phyloP scores from a whole-genome alignment of 1,140 invertebrate species.

The Lordiphosa collinella region DNA sequence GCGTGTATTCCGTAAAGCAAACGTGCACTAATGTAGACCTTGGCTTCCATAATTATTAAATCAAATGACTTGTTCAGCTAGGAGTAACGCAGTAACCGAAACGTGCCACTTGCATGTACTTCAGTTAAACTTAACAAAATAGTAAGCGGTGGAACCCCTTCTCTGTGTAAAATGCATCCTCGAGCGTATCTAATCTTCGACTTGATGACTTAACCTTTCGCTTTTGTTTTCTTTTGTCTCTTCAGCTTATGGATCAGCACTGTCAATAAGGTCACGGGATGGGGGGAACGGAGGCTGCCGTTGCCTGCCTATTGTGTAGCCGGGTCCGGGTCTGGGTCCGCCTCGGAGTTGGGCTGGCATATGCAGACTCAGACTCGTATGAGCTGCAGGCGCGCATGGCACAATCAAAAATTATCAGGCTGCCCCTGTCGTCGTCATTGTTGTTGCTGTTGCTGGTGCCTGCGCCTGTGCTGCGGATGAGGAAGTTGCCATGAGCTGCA shows the following conservation, averaged over 20 bases:
- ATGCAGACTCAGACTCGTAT: slow-evolving; percentile 5
- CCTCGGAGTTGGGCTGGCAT: slow-evolving; percentile 5
- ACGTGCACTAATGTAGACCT: no score
- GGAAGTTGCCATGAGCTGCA: slow-evolving; percentile 52
- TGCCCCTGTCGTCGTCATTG: slow-evolving; percentile 28
- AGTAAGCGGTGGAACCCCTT: no score
- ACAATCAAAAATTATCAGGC: slow-evolving; percentile 47
- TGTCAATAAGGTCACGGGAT: slow-evolving; percentile 50
- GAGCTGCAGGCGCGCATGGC: slow-evolving; percentile 5
- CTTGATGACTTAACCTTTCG: slow-evolving; percentile 12
- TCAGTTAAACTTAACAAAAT: no score
- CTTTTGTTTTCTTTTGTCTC: slow-evolving; percentile 3
- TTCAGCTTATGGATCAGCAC: slow-evolving; percentile 1
- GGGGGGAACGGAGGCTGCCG: neutral
- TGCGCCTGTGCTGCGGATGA: slow-evolving; percentile 39
- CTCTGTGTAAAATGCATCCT: neutral
- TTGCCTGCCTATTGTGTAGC: slow-evolving; percentile 8
- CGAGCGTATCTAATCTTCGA: slow-evolving; percentile 32
- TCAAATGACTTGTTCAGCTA: no score
- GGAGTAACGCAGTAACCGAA: no score
- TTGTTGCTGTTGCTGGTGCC: slow-evolving; percentile 13
- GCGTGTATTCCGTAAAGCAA: no score
- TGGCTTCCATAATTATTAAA: no score
- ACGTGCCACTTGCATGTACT: no score
- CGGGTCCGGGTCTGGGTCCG: slow-evolving; percentile 11